Conservation (phyloP, 2,797 vertebrate species). For the Chrosomus eos region DNA sequence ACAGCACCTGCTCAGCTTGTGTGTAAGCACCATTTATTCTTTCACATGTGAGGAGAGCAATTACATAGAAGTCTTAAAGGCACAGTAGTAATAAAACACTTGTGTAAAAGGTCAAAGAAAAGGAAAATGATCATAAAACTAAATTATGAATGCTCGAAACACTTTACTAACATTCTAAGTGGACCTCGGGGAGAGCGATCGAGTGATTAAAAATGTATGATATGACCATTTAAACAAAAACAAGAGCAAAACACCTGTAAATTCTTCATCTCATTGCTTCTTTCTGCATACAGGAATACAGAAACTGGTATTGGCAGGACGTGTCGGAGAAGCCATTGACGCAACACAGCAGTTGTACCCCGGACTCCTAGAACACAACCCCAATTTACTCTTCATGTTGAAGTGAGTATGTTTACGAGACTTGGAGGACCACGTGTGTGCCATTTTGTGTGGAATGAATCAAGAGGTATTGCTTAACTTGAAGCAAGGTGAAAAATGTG, state of each 20-base stretch:
- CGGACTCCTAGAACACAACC: constrained; percentile 94
- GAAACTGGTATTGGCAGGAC: constrained; percentile 95
- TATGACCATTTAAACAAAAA: neutral
- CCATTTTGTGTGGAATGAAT: neutral
- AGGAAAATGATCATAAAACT: neutral
- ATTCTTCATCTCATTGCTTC: neutral
- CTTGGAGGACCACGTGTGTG: neutral
- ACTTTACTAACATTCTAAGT: constrained; percentile 1
- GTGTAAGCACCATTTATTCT: neutral
- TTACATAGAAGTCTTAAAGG: constrained; percentile 7
- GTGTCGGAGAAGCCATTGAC: constrained; percentile 96
- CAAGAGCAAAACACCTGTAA: neutral
- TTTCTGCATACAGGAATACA: constrained; percentile 89
- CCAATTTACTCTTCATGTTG: constrained; percentile 97
- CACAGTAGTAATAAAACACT: constrained; percentile 3
- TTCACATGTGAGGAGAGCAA: neutral
- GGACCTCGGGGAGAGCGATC: neutral
- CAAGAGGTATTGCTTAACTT: constrained; percentile 12
- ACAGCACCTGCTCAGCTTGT: neutral
- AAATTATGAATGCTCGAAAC: constrained; percentile 16
- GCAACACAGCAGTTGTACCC: constrained; percentile 95
- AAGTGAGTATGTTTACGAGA: constrained; percentile 83
- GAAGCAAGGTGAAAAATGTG: neutral
- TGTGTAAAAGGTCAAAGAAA: constrained; percentile 4
- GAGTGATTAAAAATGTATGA: constrained; percentile 11